These are phyloP conservation scores for Candidula unifasciata DNA, from an alignment of 2,888 invertebrate species.

Conservation along the genomic window DNA sequence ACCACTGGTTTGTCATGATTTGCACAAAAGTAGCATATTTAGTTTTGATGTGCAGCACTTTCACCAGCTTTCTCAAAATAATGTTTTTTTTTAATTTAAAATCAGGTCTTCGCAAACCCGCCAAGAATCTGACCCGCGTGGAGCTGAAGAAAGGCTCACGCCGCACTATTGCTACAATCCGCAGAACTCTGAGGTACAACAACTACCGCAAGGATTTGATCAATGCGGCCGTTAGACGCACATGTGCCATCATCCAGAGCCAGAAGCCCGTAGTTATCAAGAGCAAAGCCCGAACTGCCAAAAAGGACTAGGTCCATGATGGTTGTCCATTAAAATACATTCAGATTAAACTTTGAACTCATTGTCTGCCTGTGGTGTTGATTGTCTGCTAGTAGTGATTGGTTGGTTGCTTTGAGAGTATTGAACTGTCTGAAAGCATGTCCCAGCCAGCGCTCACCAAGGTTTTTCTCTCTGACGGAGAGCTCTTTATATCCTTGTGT, in stretches of 20 bases:
- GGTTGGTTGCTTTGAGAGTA: background rate
- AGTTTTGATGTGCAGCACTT: background rate
- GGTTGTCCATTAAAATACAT: no score
- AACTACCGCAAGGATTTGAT: conserved; percentile 93
- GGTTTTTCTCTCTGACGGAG: no score
- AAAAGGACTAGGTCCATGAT: conserved; percentile 56
- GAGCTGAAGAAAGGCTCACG: conserved; percentile 93
- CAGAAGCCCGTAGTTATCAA: conserved; percentile 89
- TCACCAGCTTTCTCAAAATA: background rate
- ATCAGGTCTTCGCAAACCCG: conserved; percentile 85
- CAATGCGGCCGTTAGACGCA: conserved; percentile 93
- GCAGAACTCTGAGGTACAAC: conserved; percentile 87
- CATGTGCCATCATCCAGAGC: conserved; percentile 93
- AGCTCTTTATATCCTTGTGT: no score
- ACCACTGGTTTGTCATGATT: no score
- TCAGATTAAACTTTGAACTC: background rate
- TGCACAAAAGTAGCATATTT: background rate
- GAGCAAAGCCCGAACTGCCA: conserved; percentile 82
- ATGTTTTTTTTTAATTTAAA: conserved; percentile 6
- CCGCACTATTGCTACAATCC: no score
- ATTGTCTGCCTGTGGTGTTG: background rate
- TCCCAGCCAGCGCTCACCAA: no score
- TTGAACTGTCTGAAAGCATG: no score
- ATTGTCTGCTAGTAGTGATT: background rate
- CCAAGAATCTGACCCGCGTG: conserved; percentile 84